These are phyloP conservation scores for Azorinus chamasolen DNA, from an alignment of 2,888 invertebrate species.

Conservation along the genomic window DNA sequence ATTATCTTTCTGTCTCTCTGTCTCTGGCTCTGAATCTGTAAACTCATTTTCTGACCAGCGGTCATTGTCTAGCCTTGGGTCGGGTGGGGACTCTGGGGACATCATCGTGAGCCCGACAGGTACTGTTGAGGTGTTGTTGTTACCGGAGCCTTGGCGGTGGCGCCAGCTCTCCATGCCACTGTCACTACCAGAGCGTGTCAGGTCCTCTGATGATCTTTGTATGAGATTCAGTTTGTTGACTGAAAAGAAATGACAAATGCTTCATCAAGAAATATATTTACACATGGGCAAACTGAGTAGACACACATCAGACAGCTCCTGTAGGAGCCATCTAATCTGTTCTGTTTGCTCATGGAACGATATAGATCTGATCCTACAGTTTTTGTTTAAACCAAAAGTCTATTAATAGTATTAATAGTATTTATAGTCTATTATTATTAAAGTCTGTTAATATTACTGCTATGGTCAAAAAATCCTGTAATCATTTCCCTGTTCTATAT, in stretches of 20 bases:
- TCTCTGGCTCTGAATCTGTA: slow-evolving; percentile 87
- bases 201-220: slow-evolving; percentile 62
- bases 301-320: no score
- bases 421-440: no score
- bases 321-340: no score
- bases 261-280: no score
- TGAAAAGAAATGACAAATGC: slow-evolving; percentile 31
- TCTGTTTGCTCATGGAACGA: no score
- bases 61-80: slow-evolving; percentile 86
- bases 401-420: no score
- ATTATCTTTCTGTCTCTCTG: slow-evolving; percentile 48
- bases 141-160: slow-evolving; percentile 68
- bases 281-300: no score
- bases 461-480: no score
- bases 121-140: slow-evolving; percentile 76
- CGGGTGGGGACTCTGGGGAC: slow-evolving; percentile 76
- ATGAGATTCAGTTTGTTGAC: slow-evolving; percentile 64
- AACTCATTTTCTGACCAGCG: slow-evolving; percentile 97
- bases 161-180: slow-evolving; percentile 79
- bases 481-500: no score
- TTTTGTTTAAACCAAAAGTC: no score
- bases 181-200: slow-evolving; percentile 58
- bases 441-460: no score
- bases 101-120: slow-evolving; percentile 78
- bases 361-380: no score